A percentile compares a stretch with the other conserved stretches of the same genome.
Evolutionary conservation across 2,888 invertebrate genomes (phyloP).

Genomic region (Spicauda simplicius): DNA sequence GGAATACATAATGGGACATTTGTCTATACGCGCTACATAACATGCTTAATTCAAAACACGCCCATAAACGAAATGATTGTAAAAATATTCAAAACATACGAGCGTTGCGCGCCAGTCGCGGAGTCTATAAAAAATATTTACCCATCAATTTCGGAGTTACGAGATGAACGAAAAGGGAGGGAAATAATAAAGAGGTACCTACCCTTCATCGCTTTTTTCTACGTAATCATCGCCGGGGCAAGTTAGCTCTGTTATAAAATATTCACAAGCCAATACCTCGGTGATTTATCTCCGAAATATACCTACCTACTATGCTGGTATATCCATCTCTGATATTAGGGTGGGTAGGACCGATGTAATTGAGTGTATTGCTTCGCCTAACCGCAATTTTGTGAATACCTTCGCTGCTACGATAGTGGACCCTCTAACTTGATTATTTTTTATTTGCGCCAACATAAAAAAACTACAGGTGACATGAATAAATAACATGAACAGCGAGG

Average conservation of each 20-base stretch:
- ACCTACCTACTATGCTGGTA: conserved; percentile 6
- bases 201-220: conserved; percentile 42
- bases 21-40: conserved; percentile 24
- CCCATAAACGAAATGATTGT: conserved; percentile 34
- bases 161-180: conserved; percentile 43
- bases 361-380: neutral
- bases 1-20: conserved; percentile 35
- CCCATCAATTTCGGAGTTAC: conserved; percentile 47
- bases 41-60: conserved; percentile 36
- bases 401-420: neutral
- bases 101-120: conserved; percentile 36
- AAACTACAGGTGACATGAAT: neutral
- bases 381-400: conserved; percentile 3
- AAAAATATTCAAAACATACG: conserved; percentile 44
- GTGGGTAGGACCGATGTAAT: conserved; percentile 8
- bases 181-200: conserved; percentile 46
- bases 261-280: conserved; percentile 38
- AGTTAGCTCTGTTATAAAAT: conserved; percentile 43
- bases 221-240: conserved; percentile 42
- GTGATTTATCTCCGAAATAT: conserved; percentile 26
- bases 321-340: conserved; percentile 29
- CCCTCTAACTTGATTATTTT: neutral
- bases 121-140: conserved; percentile 48
- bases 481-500: no score
- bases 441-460: neutral